Conservation (phyloP, 2,113 vertebrate genomes). For the Taxidea taxus region DNA sequence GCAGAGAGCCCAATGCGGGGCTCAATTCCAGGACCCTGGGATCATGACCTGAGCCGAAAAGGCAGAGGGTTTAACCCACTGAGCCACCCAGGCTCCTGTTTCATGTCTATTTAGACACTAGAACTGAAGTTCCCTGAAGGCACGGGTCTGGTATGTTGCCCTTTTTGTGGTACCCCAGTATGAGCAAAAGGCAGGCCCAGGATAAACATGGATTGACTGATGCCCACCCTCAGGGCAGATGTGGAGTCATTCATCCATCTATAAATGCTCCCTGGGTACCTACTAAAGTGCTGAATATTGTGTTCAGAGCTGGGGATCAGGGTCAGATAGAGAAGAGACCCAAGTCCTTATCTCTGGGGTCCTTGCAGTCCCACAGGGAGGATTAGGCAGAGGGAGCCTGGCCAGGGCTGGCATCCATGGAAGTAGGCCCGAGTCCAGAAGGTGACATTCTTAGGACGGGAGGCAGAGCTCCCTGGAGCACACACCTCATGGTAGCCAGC, state of each 20-base stretch:
- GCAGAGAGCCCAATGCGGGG: too few species aligned
- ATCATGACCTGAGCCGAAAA: too few species aligned
- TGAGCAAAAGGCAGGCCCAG: background rate
- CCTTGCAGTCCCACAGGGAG: background rate
- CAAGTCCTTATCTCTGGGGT: background rate
- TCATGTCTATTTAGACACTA: background rate
- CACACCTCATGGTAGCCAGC: background rate
- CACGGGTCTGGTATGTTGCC: background rate
- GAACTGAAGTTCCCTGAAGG: background rate
- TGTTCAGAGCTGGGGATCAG: fast-evolving
- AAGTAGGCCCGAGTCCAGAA: background rate
- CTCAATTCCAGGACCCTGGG: too few species aligned
- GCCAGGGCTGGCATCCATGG: background rate
- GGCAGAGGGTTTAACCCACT: too few species aligned
- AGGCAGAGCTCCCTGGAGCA: background rate
- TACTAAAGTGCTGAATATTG: background rate
- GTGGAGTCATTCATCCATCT: background rate
- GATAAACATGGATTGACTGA: background rate
- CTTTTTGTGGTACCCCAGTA: background rate
- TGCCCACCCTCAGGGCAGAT: too few species aligned
- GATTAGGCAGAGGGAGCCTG: background rate
- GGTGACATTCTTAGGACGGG: background rate
- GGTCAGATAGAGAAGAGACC: background rate
- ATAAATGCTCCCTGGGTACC: background rate
- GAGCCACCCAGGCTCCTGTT: too few species aligned